These are phyloP conservation scores for Xiphophorus maculatus DNA, from an alignment of 2,113 vertebrate genomes.

Conservation along the genomic window DNA sequence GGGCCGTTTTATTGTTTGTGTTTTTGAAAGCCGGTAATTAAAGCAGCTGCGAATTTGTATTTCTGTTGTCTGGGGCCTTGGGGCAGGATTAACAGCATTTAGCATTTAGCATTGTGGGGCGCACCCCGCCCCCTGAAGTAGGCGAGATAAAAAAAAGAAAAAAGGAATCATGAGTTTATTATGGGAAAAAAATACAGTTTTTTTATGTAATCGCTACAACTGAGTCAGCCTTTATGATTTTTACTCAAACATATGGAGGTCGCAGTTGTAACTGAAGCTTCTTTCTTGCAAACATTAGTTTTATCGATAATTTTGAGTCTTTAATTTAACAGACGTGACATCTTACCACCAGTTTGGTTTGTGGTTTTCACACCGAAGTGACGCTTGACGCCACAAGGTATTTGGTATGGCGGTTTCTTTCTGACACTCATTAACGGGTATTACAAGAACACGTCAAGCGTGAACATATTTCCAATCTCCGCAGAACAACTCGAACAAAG, in stretches of 20 bases:
- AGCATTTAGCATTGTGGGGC: conserved; percentile 75
- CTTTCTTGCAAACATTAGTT: neutral
- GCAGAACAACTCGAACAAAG: conserved; percentile 69
- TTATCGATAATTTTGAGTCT: neutral
- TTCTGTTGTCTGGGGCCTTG: conserved; percentile 75
- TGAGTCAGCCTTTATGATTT: conserved; percentile 20
- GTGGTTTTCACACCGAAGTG: conserved; percentile 6
- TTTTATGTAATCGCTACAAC: conserved; percentile 41
- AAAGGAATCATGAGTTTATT: conserved; percentile 57
- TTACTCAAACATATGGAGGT: conserved; percentile 10
- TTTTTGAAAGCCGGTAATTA: conserved; percentile 79
- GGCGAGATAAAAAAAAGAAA: conserved; percentile 54
- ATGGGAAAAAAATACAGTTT: conserved; percentile 35
- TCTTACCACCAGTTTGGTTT: too few relatives aligned
- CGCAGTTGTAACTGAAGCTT: neutral
- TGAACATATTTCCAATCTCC: conserved; percentile 75
- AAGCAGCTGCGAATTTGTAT: conserved; percentile 76
- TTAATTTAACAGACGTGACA: neutral
- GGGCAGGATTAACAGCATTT: conserved; percentile 78
- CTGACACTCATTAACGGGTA: conserved; percentile 73
- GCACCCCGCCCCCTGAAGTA: conserved; percentile 63
- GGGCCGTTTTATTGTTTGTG: conserved; percentile 72
- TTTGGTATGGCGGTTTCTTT: conserved; percentile 63
- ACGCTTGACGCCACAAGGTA: conserved; percentile 67
- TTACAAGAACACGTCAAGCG: conserved; percentile 75